A percentile compares a stretch with the other conserved stretches of the same genome.
Conservation (phyloP, 2,888 invertebrate species). For the Metallyticus violacea region DNA sequence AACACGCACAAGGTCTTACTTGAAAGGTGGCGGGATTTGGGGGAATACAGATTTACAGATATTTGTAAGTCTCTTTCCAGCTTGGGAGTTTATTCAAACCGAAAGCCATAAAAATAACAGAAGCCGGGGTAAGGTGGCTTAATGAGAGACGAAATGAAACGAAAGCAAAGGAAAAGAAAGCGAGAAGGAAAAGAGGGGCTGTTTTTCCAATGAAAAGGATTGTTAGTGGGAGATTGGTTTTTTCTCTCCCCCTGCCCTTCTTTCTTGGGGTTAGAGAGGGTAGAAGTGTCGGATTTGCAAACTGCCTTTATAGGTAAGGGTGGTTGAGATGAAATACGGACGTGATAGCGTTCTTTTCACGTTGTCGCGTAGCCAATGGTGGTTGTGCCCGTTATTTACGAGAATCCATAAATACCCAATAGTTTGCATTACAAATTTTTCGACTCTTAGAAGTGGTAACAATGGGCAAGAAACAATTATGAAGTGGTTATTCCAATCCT, state of each 20-base stretch:
- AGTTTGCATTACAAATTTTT: too few species aligned
- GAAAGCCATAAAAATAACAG: background rate
- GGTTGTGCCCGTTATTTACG: too few species aligned
- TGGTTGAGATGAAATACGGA: background rate
- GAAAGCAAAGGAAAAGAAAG: background rate
- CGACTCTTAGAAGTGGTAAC: too few species aligned
- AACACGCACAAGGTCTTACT: background rate
- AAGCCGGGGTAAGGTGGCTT: background rate
- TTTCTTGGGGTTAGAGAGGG: too few species aligned
- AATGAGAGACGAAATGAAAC: background rate
- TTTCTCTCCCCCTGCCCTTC: background rate
- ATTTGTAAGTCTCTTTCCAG: background rate
- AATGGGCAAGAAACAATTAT: too few species aligned
- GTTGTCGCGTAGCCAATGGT: background rate
- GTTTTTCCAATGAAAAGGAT: background rate
- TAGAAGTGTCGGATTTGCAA: background rate
- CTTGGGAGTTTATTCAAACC: background rate
- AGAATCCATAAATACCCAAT: too few species aligned
- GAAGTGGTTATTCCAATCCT: too few species aligned
- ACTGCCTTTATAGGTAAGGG: background rate
- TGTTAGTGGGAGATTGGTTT: background rate
- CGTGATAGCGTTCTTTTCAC: background rate
- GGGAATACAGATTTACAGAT: background rate
- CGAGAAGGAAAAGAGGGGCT: background rate
- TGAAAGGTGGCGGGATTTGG: background rate